These are phyloP conservation scores for Sarcoramphus papa DNA, from an alignment of 2,797 vertebrate genomes.

Conservation along the genomic window DNA sequence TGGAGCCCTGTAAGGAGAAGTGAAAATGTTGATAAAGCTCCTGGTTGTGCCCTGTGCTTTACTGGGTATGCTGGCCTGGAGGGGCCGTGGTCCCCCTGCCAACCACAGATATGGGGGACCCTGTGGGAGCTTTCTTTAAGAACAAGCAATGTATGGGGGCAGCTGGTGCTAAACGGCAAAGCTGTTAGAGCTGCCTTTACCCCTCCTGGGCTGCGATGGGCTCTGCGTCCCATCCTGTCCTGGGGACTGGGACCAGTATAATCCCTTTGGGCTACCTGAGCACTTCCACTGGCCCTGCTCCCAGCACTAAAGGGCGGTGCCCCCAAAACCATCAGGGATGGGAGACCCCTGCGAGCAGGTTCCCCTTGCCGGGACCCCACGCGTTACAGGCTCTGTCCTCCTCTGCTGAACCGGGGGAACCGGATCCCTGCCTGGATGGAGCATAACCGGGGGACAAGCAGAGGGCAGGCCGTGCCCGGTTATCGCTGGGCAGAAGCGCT, in stretches of 20 bases:
- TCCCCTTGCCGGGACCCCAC: neutral
- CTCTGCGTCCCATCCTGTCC: neutral
- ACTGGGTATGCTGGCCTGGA: neutral
- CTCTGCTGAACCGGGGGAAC: neutral
- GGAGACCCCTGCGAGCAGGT: neutral
- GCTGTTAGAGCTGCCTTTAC: neutral
- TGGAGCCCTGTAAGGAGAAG: neutral
- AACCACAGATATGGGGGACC: neutral
- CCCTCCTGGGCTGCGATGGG: neutral
- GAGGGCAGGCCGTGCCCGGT: accelerated
- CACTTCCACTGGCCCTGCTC: accelerated
- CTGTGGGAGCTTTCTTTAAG: neutral
- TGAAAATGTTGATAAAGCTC: neutral
- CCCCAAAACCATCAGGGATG: neutral
- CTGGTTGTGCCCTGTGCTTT: neutral
- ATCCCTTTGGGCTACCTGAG: neutral
- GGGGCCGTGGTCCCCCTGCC: too few relatives aligned
- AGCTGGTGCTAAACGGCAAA: neutral
- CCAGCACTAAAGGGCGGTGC: neutral
- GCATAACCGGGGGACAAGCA: too few relatives aligned
- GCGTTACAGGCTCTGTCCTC: neutral
- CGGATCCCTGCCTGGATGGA: neutral
- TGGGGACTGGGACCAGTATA: neutral
- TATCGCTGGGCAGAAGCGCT: neutral
- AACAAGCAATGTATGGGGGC: neutral